Percentiles rank a stretch among this genome's conserved stretches.
phyloP scores from a whole-genome alignment of 23 tunicate species.

The Diplosoma virens region DNA sequence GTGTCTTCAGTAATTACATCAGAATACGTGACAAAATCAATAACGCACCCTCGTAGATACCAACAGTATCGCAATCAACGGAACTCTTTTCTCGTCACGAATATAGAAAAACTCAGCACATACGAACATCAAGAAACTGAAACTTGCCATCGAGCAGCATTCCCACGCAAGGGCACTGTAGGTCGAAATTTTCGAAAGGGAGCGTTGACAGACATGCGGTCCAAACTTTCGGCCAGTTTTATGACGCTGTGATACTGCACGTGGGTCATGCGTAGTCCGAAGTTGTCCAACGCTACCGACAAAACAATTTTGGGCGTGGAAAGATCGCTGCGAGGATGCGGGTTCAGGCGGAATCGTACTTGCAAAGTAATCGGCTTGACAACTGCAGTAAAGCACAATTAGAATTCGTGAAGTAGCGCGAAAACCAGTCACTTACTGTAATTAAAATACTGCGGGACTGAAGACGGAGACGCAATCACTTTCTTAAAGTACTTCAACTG shows the following conservation, averaged over 20 bases:
- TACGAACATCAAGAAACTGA: not conserved
- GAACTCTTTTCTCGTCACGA: no score
- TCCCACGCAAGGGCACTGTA: constrained; percentile 15
- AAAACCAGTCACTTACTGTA: constrained; percentile 32
- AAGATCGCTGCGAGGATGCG: constrained; percentile 60
- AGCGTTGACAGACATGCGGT: constrained; percentile 68
- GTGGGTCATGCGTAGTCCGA: constrained; percentile 46
- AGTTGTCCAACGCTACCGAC: constrained; percentile 34
- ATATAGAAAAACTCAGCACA: no score
- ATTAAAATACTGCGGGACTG: constrained; percentile 13
- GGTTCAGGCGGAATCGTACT: constrained; percentile 56
- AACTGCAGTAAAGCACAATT: constrained; percentile 21
- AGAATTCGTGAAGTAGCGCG: not conserved
- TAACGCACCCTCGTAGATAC: no score
- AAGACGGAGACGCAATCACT: constrained; percentile 37
- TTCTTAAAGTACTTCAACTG: constrained; percentile 43
- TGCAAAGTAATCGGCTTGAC: constrained; percentile 75
- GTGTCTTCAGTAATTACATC: no score
- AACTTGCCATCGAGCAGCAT: constrained; percentile 41
- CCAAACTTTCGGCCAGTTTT: constrained; percentile 64
- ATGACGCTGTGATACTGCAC: constrained; percentile 61
- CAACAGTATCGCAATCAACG: no score
- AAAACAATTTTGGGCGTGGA: constrained; percentile 63
- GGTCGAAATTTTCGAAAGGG: constrained; percentile 75
- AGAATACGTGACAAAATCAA: no score